Conservation (phyloP, 1,140 invertebrate species). For the Drosophila kohkoa region DNA sequence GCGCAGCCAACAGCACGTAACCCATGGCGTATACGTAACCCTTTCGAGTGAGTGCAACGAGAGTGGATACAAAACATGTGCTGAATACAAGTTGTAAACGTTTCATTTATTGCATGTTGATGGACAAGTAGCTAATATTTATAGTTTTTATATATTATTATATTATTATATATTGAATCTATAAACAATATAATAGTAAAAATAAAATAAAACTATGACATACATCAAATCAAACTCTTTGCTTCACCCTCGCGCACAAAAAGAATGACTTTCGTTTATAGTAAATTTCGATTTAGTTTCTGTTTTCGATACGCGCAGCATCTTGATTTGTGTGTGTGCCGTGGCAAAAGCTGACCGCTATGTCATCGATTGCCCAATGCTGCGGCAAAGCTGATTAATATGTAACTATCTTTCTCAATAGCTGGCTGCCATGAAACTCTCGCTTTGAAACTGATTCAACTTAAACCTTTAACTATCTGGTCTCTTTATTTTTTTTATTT, state of each 20-base stretch:
- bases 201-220: too few species aligned
- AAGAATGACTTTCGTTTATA: neutral
- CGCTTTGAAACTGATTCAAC: too few species aligned
- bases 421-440: neutral
- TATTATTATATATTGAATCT: too few species aligned
- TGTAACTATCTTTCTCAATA: neutral
- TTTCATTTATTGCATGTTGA: too few species aligned
- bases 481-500: too few species aligned
- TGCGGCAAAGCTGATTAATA: too few species aligned
- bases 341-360: neutral
- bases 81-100: too few species aligned
- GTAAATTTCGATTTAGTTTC: neutral
- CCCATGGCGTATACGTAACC: neutral
- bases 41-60: neutral
- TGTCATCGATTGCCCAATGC: neutral
- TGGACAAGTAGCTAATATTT: too few species aligned
- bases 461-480: too few species aligned
- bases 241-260: neutral
- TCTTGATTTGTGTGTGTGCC: neutral
- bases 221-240: neutral
- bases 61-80: neutral
- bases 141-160: too few species aligned
- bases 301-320: neutral
- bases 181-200: too few species aligned
- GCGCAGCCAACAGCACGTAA: slow-evolving; percentile 28